phyloP scores from a whole-genome alignment of 64 coral and sea anemone species.

The Orbicella faveolata region DNA sequence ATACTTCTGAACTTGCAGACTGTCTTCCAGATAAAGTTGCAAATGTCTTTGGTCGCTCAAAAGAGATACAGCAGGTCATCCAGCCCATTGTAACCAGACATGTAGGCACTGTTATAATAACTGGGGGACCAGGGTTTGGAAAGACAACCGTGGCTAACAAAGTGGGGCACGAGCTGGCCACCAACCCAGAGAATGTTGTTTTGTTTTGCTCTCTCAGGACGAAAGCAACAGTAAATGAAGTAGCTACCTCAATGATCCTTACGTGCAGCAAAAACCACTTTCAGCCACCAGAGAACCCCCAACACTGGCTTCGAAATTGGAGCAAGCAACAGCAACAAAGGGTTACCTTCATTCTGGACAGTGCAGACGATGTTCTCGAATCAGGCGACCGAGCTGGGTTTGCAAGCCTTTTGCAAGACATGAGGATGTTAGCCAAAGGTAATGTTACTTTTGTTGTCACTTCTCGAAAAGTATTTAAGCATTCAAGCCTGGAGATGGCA shows the following conservation, averaged over 20 bases:
- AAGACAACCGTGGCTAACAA: conserved; percentile 52
- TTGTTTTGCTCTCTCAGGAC: conserved; percentile 25
- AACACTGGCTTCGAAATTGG: conserved; percentile 41
- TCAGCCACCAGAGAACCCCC: conserved; percentile 6
- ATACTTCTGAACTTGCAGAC: not conserved
- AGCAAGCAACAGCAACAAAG: conserved; percentile 15
- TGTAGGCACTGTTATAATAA: conserved; percentile 20
- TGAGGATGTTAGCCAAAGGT: conserved; percentile 37
- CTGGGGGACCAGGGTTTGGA: conserved; percentile 63
- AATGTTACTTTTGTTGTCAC: conserved; percentile 52
- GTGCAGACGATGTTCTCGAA: conserved; percentile 41
- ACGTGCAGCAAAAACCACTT: conserved; percentile 31
- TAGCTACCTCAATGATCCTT: conserved; percentile 13
- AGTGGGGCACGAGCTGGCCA: conserved; percentile 30
- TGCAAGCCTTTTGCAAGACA: conserved; percentile 19
- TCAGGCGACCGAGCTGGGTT: conserved; percentile 3
- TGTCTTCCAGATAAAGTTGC: conserved; percentile 17
- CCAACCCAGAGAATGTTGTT: not conserved
- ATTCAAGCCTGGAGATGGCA: not conserved
- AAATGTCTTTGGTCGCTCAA: conserved; percentile 28
- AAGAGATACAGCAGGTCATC: conserved; percentile 4
- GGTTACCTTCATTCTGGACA: conserved; percentile 36
- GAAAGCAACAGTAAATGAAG: conserved; percentile 4
- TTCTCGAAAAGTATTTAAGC: conserved; percentile 19
- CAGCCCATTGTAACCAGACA: not conserved